These are phyloP conservation scores for Forbesichthys agassizii DNA, from an alignment of 2,113 vertebrate species.

Conservation along the genomic window DNA sequence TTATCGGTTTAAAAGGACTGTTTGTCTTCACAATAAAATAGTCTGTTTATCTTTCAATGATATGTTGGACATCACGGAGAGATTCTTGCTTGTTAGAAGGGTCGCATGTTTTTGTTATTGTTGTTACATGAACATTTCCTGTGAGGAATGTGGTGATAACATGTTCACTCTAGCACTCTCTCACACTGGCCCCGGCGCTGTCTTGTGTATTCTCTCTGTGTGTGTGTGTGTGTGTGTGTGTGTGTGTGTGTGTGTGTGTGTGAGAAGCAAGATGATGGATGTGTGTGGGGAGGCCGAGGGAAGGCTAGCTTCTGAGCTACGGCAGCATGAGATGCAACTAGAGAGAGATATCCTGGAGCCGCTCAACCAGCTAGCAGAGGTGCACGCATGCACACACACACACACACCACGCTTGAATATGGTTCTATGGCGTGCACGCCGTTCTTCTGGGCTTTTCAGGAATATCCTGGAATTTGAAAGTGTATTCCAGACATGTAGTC, in stretches of 20 bases:
- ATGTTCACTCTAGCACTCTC: conserved; percentile 6
- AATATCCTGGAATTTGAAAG: too few species aligned
- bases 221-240: conserved; percentile 73
- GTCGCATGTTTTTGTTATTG: not conserved
- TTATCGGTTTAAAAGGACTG: not conserved
- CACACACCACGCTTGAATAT: not conserved
- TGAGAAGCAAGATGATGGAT: conserved; percentile 90
- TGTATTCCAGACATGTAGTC: too few species aligned
- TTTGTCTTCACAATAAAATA: not conserved
- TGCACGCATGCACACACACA: conserved; percentile 43
- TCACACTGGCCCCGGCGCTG: not conserved
- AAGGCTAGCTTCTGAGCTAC: conserved; percentile 87
- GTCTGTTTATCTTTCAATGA: too few species aligned
- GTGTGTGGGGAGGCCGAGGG: conserved; percentile 89
- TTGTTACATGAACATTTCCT: not conserved
- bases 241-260: conserved; percentile 76
- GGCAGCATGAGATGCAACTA: conserved; percentile 87
- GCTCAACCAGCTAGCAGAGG: conserved; percentile 88
- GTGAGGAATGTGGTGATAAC: conserved; percentile 6
- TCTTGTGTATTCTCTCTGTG: conserved; percentile 1
- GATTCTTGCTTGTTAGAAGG: not conserved
- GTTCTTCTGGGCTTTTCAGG: too few species aligned
- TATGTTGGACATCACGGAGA: not conserved
- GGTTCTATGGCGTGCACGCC: too few species aligned
- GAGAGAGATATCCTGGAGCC: conserved; percentile 91